These are phyloP conservation scores for Dioctria rufipes DNA, from an alignment of 2,888 invertebrate genomes.

Conservation along the genomic window DNA sequence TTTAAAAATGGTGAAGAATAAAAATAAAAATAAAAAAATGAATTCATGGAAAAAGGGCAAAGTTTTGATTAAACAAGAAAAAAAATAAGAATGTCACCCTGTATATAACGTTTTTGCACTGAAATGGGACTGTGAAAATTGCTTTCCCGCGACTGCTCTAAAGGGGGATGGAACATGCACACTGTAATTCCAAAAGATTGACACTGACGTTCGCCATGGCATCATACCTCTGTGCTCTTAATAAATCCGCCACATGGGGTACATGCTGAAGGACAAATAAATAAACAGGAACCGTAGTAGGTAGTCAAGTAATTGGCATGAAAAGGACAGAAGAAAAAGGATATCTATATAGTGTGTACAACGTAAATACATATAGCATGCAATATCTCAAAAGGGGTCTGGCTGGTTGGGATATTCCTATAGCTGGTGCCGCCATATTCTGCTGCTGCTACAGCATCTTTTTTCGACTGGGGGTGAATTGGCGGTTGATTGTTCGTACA, in stretches of 20 bases:
- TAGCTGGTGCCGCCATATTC: not conserved
- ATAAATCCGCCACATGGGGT: constrained; percentile 27
- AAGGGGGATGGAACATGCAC: not conserved
- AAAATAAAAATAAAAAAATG: too few relatives aligned
- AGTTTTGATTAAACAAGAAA: too few relatives aligned
- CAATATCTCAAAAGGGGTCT: constrained; percentile 47
- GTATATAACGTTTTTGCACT: too few relatives aligned
- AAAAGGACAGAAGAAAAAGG: constrained; percentile 43
- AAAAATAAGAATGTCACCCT: too few relatives aligned
- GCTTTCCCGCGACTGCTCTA: too few relatives aligned
- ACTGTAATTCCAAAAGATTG: constrained; percentile 36
- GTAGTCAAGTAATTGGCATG: constrained; percentile 35
- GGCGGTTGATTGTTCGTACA: constrained; percentile 17
- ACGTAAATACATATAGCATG: constrained; percentile 31
- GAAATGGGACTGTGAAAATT: too few relatives aligned
- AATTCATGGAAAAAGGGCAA: too few relatives aligned
- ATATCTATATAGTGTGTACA: not conserved
- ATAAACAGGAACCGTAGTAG: constrained; percentile 10
- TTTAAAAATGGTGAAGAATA: too few relatives aligned
- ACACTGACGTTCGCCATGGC: constrained; percentile 40
- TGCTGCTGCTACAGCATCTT: constrained; percentile 32
- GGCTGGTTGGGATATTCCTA: constrained; percentile 29
- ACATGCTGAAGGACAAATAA: constrained; percentile 22
- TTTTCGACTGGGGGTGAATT: constrained; percentile 42
- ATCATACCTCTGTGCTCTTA: not conserved